Percentiles rank a stretch among this genome's conserved stretches.
Conservation (phyloP, 2,113 vertebrate genomes). For the Mesoclemmys tuberculata region DNA sequence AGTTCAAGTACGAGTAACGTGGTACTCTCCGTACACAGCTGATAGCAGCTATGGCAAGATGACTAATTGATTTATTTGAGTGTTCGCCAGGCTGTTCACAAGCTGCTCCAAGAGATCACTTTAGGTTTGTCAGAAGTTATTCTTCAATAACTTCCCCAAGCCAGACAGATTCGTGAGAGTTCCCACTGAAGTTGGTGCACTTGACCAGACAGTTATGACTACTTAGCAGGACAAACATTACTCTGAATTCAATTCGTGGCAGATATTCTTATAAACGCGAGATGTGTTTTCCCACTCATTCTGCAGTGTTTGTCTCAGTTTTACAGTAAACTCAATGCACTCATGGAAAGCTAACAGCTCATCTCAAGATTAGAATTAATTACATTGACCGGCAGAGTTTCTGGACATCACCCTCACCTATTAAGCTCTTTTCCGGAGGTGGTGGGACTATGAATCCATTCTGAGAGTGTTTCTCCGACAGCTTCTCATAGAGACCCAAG, state of each 20-base stretch:
- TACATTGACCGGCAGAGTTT: background rate
- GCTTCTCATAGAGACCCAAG: conserved; percentile 95
- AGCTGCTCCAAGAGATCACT: background rate
- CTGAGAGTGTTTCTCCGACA: conserved; percentile 92
- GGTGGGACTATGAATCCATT: conserved; percentile 95
- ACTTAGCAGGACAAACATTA: background rate
- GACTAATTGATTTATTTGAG: background rate
- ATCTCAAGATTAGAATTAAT: background rate
- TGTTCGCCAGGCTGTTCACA: background rate
- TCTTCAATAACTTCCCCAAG: background rate
- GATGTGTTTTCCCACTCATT: background rate
- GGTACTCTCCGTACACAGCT: too few species aligned
- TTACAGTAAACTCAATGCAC: background rate
- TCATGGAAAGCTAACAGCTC: background rate
- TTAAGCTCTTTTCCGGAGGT: conserved; percentile 94
- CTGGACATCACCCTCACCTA: conserved; percentile 81
- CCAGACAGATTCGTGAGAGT: background rate
- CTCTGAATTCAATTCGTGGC: background rate
- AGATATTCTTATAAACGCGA: background rate
- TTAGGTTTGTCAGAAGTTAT: background rate
- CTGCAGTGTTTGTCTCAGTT: background rate
- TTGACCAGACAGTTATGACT: background rate
- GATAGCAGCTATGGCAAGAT: too few species aligned
- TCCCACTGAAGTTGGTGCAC: background rate
- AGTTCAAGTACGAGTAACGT: too few species aligned